Conservation (phyloP, 2,888 invertebrate genomes). For the Tenthredo mesomela region DNA sequence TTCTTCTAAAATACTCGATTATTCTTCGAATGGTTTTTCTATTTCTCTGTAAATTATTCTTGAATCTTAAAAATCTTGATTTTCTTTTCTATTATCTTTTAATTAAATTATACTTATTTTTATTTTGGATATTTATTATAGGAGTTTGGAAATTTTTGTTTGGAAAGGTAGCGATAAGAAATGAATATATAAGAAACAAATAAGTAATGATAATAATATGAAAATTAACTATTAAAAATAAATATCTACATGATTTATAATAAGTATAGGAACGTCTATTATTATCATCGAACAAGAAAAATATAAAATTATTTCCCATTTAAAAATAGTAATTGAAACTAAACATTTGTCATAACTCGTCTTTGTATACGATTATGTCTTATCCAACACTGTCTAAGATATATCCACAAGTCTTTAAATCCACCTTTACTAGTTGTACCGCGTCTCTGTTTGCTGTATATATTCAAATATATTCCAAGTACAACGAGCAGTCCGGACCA, state of each 20-base stretch:
- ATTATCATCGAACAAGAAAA: too few relatives aligned
- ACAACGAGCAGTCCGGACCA: constrained; percentile 95
- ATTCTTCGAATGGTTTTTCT: neutral
- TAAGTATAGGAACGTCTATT: neutral
- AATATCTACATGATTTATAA: neutral
- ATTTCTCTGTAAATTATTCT: constrained; percentile 21
- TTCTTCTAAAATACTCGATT: neutral
- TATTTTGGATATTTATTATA: neutral
- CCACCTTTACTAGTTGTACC: constrained; percentile 54
- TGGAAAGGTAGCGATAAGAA: neutral
- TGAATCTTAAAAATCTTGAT: neutral
- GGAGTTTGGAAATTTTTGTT: neutral
- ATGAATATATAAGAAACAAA: neutral
- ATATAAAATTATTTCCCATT: neutral
- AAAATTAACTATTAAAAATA: neutral
- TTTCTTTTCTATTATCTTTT: neutral
- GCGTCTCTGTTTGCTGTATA: constrained; percentile 86
- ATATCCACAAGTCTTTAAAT: constrained; percentile 59
- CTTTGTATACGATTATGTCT: constrained; percentile 68
- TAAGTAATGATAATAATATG: neutral
- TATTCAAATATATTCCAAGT: constrained; percentile 95
- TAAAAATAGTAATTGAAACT: neutral
- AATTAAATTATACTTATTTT: too few relatives aligned
- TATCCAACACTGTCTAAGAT: constrained; percentile 62
- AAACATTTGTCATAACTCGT: constrained; percentile 66